Evolutionary conservation across 2,888 invertebrate species (phyloP).

Genomic region (Arctia plantaginis): DNA sequence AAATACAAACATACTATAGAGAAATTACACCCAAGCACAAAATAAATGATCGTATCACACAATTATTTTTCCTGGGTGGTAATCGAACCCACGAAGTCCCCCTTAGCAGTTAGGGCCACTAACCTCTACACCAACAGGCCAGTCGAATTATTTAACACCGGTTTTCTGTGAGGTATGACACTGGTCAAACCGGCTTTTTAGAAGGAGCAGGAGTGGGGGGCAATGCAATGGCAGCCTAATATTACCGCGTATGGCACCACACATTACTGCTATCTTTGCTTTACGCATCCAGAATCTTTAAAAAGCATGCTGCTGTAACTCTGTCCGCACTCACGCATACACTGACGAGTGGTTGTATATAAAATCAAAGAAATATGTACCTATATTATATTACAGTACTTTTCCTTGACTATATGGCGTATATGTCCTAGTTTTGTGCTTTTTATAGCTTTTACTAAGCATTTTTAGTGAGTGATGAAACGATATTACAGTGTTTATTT

Average conservation of each 20-base stretch:
- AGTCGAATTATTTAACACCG: background rate
- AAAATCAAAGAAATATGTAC: slow-evolving; percentile 65
- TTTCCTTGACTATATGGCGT: slow-evolving; percentile 30
- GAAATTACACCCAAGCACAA: no score
- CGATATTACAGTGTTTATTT: slow-evolving; percentile 54
- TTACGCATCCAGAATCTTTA: slow-evolving; percentile 64
- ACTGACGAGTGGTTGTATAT: slow-evolving; percentile 70
- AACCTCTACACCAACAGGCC: background rate
- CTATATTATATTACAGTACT: slow-evolving; percentile 46
- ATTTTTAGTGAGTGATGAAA: slow-evolving; percentile 60
- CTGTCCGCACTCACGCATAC: slow-evolving; percentile 62
- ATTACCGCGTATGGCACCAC: slow-evolving; percentile 63
- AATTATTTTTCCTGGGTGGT: no score
- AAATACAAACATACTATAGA: no score
- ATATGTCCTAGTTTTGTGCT: slow-evolving; percentile 60
- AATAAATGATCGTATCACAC: no score
- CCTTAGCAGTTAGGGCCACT: background rate
- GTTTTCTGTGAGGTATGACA: no score
- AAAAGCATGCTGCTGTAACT: slow-evolving; percentile 78
- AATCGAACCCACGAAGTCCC: no score
- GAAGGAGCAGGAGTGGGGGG: no score
- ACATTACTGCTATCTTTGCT: slow-evolving; percentile 75
- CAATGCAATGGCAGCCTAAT: slow-evolving; percentile 1
- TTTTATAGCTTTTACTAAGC: slow-evolving; percentile 49
- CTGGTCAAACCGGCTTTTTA: no score